Conservation (phyloP, 1,140 invertebrate species). For the Lepidurus apus region DNA sequence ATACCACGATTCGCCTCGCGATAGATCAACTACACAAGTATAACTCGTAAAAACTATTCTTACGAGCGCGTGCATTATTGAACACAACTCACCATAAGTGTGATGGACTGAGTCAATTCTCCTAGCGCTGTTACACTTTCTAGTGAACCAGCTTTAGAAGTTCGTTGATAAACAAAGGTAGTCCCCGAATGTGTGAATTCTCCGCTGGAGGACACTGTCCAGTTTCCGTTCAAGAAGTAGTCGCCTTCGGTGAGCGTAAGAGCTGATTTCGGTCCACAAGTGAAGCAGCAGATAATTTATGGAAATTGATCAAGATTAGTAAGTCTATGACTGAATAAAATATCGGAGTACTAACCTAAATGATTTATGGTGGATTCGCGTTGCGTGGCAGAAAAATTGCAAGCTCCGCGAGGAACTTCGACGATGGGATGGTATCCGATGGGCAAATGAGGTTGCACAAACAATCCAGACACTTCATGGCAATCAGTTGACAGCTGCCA, state of each 20-base stretch:
- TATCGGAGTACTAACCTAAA: neutral
- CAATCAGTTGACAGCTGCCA: conserved; percentile 18
- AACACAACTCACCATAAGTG: neutral
- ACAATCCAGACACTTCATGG: conserved; percentile 19
- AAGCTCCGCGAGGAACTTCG: conserved; percentile 10
- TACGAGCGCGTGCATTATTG: neutral
- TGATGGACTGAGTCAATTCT: neutral
- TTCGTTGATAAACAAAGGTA: neutral
- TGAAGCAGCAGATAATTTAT: neutral
- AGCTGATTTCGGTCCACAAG: neutral
- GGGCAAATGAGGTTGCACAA: conserved; percentile 9
- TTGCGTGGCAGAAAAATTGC: conserved; percentile 4
- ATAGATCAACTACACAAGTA: neutral
- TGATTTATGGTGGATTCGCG: conserved; percentile 13
- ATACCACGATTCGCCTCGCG: neutral
- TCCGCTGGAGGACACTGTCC: neutral
- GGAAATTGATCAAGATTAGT: neutral
- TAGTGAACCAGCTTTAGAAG: neutral
- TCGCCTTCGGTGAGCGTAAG: neutral
- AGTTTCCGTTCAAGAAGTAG: conserved; percentile 11
- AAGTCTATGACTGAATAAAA: neutral
- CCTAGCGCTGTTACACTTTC: neutral
- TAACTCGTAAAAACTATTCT: neutral
- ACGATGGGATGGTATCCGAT: conserved; percentile 9
- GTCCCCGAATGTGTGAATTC: neutral